A percentile compares a stretch with the other conserved stretches of the same genome.
phyloP scores from a whole-genome alignment of 1,140 invertebrate genomes.

The Drosophila lowei region DNA sequence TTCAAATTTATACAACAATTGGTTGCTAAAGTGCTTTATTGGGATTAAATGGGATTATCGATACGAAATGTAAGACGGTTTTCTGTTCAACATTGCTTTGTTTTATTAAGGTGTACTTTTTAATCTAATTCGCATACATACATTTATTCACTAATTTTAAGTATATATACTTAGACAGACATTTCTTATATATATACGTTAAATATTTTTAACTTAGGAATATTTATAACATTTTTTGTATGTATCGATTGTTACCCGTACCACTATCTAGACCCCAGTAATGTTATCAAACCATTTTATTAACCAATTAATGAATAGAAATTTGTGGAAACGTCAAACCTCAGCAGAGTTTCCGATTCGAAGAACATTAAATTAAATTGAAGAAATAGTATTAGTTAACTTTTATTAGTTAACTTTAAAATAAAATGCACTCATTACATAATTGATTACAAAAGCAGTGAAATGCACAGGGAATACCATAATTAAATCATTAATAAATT shows the following conservation, averaged over 20 bases:
- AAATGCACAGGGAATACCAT: no score
- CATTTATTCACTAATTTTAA: neutral
- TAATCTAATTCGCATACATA: slow-evolving; percentile 3
- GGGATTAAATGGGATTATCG: no score
- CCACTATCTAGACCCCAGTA: slow-evolving; percentile 5
- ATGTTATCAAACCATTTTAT: slow-evolving; percentile 12
- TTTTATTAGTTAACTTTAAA: no score
- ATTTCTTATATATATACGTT: neutral
- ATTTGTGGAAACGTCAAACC: neutral
- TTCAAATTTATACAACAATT: no score
- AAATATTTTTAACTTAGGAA: neutral
- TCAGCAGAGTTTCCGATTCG: no score
- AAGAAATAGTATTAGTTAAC: no score
- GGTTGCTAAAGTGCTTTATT: no score
- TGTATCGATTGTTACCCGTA: slow-evolving; percentile 12
- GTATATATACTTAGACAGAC: neutral
- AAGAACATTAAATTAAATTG: no score
- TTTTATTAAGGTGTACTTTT: slow-evolving; percentile 11
- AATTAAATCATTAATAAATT: neutral
- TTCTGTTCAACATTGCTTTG: slow-evolving; percentile 4
- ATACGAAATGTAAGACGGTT: no score
- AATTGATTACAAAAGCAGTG: no score
- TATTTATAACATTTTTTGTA: slow-evolving; percentile 26
- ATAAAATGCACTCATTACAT: no score
- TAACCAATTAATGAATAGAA: slow-evolving; percentile 8